Evolutionary conservation across 2,797 vertebrate species (phyloP).

Genomic region (Cynodonichthys magdalenae): DNA sequence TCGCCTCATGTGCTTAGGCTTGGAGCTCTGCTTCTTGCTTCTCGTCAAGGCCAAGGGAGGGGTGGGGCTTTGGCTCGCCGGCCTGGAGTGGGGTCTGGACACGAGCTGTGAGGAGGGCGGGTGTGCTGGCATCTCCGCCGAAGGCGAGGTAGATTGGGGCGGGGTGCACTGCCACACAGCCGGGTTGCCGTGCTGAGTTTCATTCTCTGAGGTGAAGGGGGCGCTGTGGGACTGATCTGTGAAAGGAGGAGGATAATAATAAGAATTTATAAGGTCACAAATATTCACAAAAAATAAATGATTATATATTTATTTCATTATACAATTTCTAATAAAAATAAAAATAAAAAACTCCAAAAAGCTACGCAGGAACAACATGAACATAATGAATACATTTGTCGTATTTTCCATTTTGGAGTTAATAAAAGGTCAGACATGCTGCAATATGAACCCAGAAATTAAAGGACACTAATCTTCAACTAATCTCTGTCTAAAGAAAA

Average conservation of each 20-base stretch:
- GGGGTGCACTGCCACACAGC: conserved; percentile 85
- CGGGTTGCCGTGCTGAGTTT: conserved; percentile 81
- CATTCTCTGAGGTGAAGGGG: conserved; percentile 84
- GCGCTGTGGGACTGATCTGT: conserved; percentile 87
- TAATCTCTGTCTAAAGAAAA: neutral
- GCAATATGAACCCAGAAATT: neutral
- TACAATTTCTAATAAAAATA: no score
- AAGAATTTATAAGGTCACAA: neutral
- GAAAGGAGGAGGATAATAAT: neutral
- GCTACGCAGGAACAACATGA: no score
- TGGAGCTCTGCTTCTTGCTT: conserved; percentile 89
- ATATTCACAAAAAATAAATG: neutral
- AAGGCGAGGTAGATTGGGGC: conserved; percentile 89
- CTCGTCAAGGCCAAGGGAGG: conserved; percentile 71
- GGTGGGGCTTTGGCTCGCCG: conserved; percentile 80
- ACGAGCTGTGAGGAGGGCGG: conserved; percentile 42
- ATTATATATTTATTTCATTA: neutral
- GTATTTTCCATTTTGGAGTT: no score
- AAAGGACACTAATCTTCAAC: neutral
- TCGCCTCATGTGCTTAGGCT: conserved; percentile 91
- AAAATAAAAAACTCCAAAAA: no score
- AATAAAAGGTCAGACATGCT: neutral
- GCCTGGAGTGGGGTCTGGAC: conserved; percentile 70
- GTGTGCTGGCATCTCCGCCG: conserved; percentile 79
- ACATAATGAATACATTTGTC: neutral